These are phyloP conservation scores for Geococcyx californianus DNA, from an alignment of 2,113 vertebrate species.

Conservation along the genomic window DNA sequence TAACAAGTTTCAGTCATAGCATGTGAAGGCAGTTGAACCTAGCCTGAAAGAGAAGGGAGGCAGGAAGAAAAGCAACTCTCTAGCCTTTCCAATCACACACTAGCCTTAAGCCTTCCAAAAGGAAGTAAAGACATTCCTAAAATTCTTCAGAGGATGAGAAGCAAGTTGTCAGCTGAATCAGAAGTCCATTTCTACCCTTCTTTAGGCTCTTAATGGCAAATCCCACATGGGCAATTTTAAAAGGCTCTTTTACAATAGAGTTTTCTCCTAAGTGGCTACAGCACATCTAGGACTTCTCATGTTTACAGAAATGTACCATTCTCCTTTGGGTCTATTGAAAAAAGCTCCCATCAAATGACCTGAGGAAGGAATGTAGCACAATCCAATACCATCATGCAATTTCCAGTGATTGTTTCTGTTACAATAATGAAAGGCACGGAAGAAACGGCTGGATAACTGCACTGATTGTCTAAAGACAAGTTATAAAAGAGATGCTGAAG, in stretches of 20 bases:
- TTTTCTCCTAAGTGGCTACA: slow-evolving; percentile 13
- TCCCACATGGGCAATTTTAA: slow-evolving; percentile 40
- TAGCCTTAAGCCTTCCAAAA: slow-evolving; percentile 38
- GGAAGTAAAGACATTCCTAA: slow-evolving; percentile 71
- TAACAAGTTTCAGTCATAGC: slow-evolving; percentile 17
- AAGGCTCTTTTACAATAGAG: slow-evolving; percentile 39
- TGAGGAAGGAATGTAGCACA: slow-evolving; percentile 59
- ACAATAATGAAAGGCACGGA: slow-evolving; percentile 28
- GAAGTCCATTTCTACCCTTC: slow-evolving; percentile 20
- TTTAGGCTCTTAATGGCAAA: slow-evolving; percentile 22
- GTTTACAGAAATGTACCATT: slow-evolving; percentile 61
- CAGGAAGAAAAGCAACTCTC: slow-evolving; percentile 43
- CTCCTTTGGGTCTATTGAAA: slow-evolving; percentile 46
- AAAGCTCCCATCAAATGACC: slow-evolving; percentile 26
- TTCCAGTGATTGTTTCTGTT: slow-evolving; percentile 67
- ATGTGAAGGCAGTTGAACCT: neutral
- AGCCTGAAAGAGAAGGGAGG: neutral
- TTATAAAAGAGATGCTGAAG: slow-evolving; percentile 32
- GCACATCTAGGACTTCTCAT: neutral
- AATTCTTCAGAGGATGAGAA: slow-evolving; percentile 62
- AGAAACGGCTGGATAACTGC: neutral
- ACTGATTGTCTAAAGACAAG: slow-evolving; percentile 27
- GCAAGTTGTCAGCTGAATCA: slow-evolving; percentile 37
- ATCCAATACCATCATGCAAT: slow-evolving; percentile 40
- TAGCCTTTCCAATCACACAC: slow-evolving; percentile 8